Percentiles rank a stretch among this genome's conserved stretches.
These are phyloP conservation scores for Nycteola revayana DNA, from an alignment of 2,888 invertebrate genomes.

Conservation along the genomic window DNA sequence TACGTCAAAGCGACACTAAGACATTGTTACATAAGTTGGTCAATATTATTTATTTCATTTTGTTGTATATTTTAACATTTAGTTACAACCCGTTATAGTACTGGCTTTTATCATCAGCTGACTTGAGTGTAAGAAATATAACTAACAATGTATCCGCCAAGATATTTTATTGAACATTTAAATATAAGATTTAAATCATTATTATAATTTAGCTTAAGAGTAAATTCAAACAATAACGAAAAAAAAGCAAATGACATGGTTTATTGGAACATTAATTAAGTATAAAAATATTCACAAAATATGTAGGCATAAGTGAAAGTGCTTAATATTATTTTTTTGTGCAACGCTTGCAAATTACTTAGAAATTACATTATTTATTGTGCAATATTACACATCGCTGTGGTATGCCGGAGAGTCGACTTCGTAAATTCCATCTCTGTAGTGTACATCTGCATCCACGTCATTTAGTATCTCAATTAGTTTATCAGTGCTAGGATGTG, in stretches of 20 bases:
- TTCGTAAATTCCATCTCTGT: conserved; percentile 58
- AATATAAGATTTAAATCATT: too few relatives aligned
- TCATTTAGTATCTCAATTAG: conserved; percentile 59
- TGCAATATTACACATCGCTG: conserved; percentile 50
- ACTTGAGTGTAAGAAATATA: too few relatives aligned
- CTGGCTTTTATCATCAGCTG: too few relatives aligned
- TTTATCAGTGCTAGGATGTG: conserved; percentile 53
- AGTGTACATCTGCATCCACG: conserved; percentile 40
- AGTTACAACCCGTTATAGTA: too few relatives aligned
- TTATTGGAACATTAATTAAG: too few relatives aligned
- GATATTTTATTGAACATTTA: too few relatives aligned
- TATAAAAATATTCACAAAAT: background rate
- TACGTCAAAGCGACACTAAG: conserved; percentile 20
- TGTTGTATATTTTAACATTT: too few relatives aligned
- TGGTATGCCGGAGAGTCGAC: conserved; percentile 50
- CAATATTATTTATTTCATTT: conserved; percentile 1
- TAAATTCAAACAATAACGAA: too few relatives aligned
- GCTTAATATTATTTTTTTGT: conserved; percentile 6
- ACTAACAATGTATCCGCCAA: too few relatives aligned
- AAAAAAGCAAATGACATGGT: too few relatives aligned
- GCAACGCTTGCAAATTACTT: conserved; percentile 1
- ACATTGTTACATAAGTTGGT: conserved; percentile 8
- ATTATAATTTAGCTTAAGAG: too few relatives aligned
- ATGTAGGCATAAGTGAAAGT: background rate
- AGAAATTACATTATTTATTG: conserved; percentile 9